Conservation (phyloP, 1,140 invertebrate species). For the Drosophila nasuta region DNA sequence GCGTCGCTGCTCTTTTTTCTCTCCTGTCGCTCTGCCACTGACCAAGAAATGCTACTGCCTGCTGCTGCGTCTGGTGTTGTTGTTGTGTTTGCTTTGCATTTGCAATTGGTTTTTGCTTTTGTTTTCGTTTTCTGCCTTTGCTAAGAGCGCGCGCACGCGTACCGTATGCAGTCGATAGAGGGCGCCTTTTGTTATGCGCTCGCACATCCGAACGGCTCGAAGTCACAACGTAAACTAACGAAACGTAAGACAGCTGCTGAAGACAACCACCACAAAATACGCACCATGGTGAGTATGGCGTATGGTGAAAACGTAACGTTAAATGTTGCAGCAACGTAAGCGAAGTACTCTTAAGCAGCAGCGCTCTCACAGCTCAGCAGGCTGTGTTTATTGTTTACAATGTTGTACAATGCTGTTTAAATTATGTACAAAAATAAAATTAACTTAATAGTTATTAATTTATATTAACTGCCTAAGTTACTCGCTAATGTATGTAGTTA, state of each 20-base stretch:
- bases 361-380: not conserved
- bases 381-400: not conserved
- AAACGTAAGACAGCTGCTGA: conserved; percentile 36
- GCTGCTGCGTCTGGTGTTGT: conserved; percentile 31
- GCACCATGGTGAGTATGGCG: conserved; percentile 33
- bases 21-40: conserved; percentile 27
- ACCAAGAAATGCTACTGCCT: conserved; percentile 27
- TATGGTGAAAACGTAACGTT: conserved; percentile 14
- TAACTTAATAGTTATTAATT: not conserved
- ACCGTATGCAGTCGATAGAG: conserved; percentile 36
- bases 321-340: conserved; percentile 1
- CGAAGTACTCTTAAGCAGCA: conserved; percentile 12
- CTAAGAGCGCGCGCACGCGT: conserved; percentile 64
- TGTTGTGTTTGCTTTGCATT: conserved; percentile 42
- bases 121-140: conserved; percentile 33
- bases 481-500: not conserved
- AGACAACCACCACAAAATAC: conserved; percentile 17
- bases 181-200: conserved; percentile 21
- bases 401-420: too few species aligned
- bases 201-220: conserved; percentile 58
- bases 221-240: conserved; percentile 65
- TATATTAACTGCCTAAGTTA: not conserved
- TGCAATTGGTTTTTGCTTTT: conserved; percentile 39
- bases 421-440: not conserved
- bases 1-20: conserved; percentile 29